Base-by-base conservation (phyloP, 2,797 vertebrate species). In the Cossypha niveicapilla region DNA sequence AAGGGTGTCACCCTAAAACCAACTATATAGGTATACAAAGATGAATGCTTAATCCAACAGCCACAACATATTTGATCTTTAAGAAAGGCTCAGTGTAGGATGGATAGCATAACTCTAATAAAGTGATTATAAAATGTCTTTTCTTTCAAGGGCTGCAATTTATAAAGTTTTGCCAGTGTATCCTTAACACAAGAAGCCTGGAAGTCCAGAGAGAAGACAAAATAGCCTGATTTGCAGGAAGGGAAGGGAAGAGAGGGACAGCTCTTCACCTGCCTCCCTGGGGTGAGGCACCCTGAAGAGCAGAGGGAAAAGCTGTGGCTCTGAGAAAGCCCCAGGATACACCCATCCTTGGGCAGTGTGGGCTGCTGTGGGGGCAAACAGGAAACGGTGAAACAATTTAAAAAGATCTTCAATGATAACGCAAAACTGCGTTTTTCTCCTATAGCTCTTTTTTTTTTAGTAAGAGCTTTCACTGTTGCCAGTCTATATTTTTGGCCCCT, bases 321-420 rank as follows among this genome's bases (percentile, higher is more conserved):
- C 35, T 44, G 63, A 62, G 50, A 60, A 78, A 77, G 45, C 6
- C 15, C 10, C 41, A 30, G 16, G 13, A 45, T 11, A 5, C 25
- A 15, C 2, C 9, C 0, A 0, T 28, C n/a, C 25, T 71, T 61
- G 21, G 37, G 6, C n/a, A 41, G 24, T 11, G 18, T 47, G 35
- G 12, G 35, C 35, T 37, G 11, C 35, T 37, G 35, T 37, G 4
- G 22, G 62, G 17, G 5, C 39, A 65, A 21, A 54, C 54, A 68
- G 35, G 30, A 72, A 65, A 61, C 4, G 12, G 23, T 54, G 48
- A 92, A 74, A 76, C 23, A 24, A 34, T 15, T 79, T 54, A 18
- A 25, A 28, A 70, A 70, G 30, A 18, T 44, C 53, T 54, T 79
- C 54, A 34, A 6, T 12, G 21, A 37, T 30, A 82, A 79, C 0